Evolutionary conservation across 2,113 vertebrate species (phyloP).

Genomic region (Eurypyga helias): DNA sequence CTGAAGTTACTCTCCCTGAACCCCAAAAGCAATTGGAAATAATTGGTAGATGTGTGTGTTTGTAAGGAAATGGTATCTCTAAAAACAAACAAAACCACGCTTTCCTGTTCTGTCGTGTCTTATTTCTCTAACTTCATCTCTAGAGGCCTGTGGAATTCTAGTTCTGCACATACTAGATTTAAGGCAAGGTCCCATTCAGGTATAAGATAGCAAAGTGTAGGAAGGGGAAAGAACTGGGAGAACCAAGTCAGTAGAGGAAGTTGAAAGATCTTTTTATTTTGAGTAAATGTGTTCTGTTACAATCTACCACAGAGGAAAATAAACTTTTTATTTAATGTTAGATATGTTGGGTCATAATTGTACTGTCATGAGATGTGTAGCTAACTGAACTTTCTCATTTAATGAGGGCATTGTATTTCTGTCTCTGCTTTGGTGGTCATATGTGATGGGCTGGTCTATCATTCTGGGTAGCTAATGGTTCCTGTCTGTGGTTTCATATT

Average conservation of each 20-base stretch:
- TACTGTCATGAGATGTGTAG: background rate
- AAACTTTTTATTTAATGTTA: background rate
- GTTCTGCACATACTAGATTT: background rate
- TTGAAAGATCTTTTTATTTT: background rate
- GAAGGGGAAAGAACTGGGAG: background rate
- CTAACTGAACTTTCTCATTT: background rate
- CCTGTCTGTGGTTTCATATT: background rate
- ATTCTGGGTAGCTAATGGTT: background rate
- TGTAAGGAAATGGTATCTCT: background rate
- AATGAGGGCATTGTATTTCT: background rate
- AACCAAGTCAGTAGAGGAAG: background rate
- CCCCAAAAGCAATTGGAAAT: background rate
- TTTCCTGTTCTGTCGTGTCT: conserved; percentile 21
- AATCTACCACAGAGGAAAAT: background rate
- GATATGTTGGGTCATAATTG: background rate
- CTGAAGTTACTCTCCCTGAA: conserved; percentile 7
- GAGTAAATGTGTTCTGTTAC: background rate
- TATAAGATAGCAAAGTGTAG: background rate
- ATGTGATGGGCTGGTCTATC: background rate
- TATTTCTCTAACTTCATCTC: conserved; percentile 8
- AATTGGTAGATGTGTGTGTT: background rate
- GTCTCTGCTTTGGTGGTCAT: background rate
- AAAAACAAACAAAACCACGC: conserved; percentile 25
- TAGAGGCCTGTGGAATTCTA: background rate
- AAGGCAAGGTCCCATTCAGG: background rate